A percentile compares a stretch with the other conserved stretches of the same genome.
These are phyloP conservation scores for Pangasius mekongensis DNA, from an alignment of 2,797 vertebrate species.

Conservation along the genomic window DNA sequence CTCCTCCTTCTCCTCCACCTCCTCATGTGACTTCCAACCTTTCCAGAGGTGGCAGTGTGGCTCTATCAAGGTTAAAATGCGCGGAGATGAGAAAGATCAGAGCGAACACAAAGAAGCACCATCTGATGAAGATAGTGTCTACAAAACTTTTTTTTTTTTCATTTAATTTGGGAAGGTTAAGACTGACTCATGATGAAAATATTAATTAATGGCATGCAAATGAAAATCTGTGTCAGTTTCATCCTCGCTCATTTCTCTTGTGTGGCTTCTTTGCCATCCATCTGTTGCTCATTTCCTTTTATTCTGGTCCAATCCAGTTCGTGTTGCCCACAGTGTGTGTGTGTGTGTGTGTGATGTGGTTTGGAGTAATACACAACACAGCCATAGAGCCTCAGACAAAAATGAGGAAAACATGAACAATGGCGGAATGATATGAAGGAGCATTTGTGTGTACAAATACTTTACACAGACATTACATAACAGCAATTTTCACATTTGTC, in stretches of 20 bases:
- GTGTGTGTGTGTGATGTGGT: not conserved
- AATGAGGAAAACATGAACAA: not conserved
- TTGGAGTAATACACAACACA: not conserved
- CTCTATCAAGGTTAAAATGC: conserved; percentile 59
- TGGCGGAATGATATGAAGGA: not conserved
- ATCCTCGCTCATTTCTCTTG: conserved; percentile 70
- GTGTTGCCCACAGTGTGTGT: conserved; percentile 12
- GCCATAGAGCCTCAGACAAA: not conserved
- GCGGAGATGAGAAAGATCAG: conserved; percentile 37
- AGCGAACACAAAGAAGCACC: not conserved
- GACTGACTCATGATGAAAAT: conserved; percentile 58
- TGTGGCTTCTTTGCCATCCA: conserved; percentile 68
- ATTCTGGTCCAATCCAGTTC: conserved; percentile 68
- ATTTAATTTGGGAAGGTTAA: conserved; percentile 34
- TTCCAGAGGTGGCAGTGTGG: conserved; percentile 59
- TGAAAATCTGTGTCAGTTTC: conserved; percentile 64
- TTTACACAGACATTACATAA: not conserved
- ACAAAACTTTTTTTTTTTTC: not conserved
- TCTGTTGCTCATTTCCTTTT: conserved; percentile 76
- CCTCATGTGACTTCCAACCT: conserved; percentile 61
- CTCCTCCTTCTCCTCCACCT: conserved; percentile 60
- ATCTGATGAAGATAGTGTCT: not conserved
- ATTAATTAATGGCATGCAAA: conserved; percentile 68
- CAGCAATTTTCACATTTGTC: conserved; percentile 6
- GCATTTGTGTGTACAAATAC: not conserved